A percentile compares a stretch with the other conserved stretches of the same genome.
Conservation (phyloP, 2,888 invertebrate genomes). For the Pogonocherus hispidulus region DNA sequence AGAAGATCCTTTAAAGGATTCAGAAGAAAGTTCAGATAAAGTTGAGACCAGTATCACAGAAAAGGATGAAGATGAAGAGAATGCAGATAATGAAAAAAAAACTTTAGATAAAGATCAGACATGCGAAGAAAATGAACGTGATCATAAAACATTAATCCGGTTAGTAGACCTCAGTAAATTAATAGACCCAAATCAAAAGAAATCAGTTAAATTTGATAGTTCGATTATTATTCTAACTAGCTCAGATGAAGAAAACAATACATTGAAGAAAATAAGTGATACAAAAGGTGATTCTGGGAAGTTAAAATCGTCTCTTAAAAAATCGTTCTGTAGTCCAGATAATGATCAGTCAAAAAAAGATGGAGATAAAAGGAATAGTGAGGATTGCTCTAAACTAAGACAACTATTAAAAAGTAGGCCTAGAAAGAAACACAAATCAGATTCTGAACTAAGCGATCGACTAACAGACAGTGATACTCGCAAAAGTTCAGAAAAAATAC, state of each 20-base stretch:
- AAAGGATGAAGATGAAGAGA: conserved; percentile 7
- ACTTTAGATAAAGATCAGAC: conserved; percentile 14
- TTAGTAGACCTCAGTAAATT: conserved; percentile 65
- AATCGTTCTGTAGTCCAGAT: conserved; percentile 5
- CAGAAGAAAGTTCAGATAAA: neutral
- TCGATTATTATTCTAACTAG: conserved; percentile 61
- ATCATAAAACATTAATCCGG: conserved; percentile 55
- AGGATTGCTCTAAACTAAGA: neutral
- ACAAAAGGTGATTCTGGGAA: conserved; percentile 17
- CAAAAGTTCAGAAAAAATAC: neutral
- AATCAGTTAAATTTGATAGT: conserved; percentile 54
- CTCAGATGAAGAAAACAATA: conserved; percentile 59
- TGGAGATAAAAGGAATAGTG: neutral
- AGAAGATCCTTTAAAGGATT: neutral
- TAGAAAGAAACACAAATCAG: conserved; percentile 9
- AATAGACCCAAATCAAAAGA: conserved; percentile 57
- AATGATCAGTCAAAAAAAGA: conserved; percentile 20
- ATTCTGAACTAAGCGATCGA: neutral
- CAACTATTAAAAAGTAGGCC: neutral
- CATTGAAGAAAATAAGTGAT: conserved; percentile 32
- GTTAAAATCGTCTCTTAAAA: conserved; percentile 37
- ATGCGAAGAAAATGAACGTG: conserved; percentile 13
- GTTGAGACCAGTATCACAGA: conserved; percentile 1
- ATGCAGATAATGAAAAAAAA: neutral
- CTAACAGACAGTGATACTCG: too few species aligned